Percentiles rank a stretch among this genome's conserved stretches.
Conservation (phyloP, 2,797 vertebrate genomes). For the Natrix natrix region DNA sequence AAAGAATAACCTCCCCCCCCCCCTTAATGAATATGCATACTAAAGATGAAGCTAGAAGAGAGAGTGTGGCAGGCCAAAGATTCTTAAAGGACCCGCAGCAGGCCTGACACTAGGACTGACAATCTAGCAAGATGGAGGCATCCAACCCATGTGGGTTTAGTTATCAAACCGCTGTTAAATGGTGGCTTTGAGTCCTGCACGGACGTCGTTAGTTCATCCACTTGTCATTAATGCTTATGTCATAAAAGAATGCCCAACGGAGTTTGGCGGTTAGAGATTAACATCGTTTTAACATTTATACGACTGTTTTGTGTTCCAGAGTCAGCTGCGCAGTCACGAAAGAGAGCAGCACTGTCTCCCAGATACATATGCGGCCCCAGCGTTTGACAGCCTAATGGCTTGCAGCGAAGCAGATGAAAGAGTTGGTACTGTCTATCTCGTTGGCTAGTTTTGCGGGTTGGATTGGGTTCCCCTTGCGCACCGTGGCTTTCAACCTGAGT, state of each 20-base stretch:
- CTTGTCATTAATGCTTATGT: background rate
- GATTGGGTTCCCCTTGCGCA: background rate
- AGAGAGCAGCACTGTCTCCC: constrained; percentile 83
- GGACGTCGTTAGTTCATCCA: background rate
- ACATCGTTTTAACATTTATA: background rate
- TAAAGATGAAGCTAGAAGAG: no score
- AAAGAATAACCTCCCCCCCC: no score
- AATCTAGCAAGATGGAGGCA: background rate
- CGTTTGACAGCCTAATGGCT: constrained; percentile 64
- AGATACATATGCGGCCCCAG: constrained; percentile 64
- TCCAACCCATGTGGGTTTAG: background rate
- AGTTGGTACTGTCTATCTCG: constrained; percentile 77
- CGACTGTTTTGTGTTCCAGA: constrained; percentile 71
- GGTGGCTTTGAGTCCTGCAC: background rate
- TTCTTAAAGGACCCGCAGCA: no score
- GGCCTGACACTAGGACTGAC: background rate
- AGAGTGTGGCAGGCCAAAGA: no score
- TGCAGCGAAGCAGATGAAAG: constrained; percentile 66
- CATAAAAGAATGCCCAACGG: background rate
- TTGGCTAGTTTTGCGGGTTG: background rate
- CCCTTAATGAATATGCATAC: no score
- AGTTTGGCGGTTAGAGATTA: background rate
- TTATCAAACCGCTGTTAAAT: background rate
- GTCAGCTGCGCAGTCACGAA: constrained; percentile 91
- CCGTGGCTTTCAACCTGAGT: background rate